A percentile compares a stretch with the other conserved stretches of the same genome.
phyloP scores from a whole-genome alignment of 2,888 invertebrate species.

The Gymnocheta viridis region DNA sequence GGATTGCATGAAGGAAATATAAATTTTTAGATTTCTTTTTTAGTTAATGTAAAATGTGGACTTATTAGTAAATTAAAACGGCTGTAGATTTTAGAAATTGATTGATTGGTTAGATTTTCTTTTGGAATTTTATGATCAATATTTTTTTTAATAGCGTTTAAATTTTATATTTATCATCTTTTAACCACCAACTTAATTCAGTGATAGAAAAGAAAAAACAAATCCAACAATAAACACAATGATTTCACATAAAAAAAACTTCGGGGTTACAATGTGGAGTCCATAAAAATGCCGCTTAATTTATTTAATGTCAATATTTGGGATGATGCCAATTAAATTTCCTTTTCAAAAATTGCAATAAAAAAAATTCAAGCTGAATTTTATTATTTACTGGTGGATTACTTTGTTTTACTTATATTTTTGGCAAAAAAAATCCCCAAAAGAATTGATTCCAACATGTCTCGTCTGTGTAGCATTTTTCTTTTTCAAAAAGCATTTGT shows the following conservation, averaged over 20 bases:
- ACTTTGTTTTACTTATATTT: slow-evolving; percentile 9
- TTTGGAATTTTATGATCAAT: too few species aligned
- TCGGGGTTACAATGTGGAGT: slow-evolving; percentile 12
- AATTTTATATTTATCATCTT: neutral
- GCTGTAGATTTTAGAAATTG: too few species aligned
- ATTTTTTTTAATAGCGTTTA: neutral
- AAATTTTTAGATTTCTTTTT: neutral
- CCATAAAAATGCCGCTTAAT: slow-evolving; percentile 27
- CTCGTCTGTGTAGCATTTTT: slow-evolving; percentile 38
- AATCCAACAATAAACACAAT: neutral
- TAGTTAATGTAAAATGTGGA: too few species aligned
- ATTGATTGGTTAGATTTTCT: too few species aligned
- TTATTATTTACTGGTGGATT: slow-evolving; percentile 1
- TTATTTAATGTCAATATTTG: slow-evolving; percentile 54
- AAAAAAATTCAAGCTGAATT: slow-evolving; percentile 6
- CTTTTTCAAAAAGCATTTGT: slow-evolving; percentile 25
- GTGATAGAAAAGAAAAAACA: neutral
- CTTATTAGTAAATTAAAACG: too few species aligned
- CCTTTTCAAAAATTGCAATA: neutral
- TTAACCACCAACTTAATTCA: neutral
- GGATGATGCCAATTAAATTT: slow-evolving; percentile 63
- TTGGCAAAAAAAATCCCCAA: slow-evolving; percentile 59
- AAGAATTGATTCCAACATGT: slow-evolving; percentile 57
- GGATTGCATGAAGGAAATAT: neutral
- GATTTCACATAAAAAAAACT: slow-evolving; percentile 31